Percentiles rank a stretch among this genome's conserved stretches.
phyloP scores from a whole-genome alignment of 2,113 vertebrate species.

The Saguinus imperator region DNA sequence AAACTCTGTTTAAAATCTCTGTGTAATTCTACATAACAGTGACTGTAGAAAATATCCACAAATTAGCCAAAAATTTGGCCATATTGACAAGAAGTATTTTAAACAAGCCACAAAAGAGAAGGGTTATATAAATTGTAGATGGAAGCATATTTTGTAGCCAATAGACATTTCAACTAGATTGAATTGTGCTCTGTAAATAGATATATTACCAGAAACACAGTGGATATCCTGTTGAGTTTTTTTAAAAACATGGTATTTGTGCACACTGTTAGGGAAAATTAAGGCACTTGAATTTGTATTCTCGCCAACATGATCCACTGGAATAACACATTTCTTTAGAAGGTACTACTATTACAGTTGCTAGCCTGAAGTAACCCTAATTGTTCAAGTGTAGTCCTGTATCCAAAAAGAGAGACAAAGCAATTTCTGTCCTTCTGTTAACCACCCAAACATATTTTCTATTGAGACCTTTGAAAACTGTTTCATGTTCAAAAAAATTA shows the following conservation, averaged over 20 bases:
- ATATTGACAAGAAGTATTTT: background rate
- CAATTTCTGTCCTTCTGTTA: slow-evolving; percentile 58
- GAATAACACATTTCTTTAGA: slow-evolving; percentile 50
- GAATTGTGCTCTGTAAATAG: slow-evolving; percentile 77
- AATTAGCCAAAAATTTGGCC: background rate
- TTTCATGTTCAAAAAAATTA: slow-evolving; percentile 61
- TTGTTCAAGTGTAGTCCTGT: slow-evolving; percentile 52
- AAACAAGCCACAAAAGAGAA: slow-evolving; percentile 5
- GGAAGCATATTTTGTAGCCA: background rate
- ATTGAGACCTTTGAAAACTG: slow-evolving; percentile 57
- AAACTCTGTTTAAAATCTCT: background rate
- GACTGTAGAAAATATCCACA: background rate
- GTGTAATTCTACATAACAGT: background rate
- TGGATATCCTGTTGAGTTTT: slow-evolving; percentile 75
- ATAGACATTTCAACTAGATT: slow-evolving; percentile 25
- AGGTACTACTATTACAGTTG: background rate
- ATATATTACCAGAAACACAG: slow-evolving; percentile 71
- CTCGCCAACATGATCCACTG: slow-evolving; percentile 14
- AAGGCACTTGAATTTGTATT: slow-evolving; percentile 67
- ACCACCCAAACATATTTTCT: slow-evolving; percentile 59
- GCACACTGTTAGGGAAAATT: slow-evolving; percentile 73
- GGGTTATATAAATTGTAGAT: background rate
- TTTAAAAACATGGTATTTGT: slow-evolving; percentile 66
- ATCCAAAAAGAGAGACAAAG: slow-evolving; percentile 44
- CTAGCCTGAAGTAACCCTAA: slow-evolving; percentile 51